Percentiles rank a stretch among this genome's conserved stretches.
phyloP scores from a whole-genome alignment of 2,113 vertebrate species.

The Mustelus asterias region DNA sequence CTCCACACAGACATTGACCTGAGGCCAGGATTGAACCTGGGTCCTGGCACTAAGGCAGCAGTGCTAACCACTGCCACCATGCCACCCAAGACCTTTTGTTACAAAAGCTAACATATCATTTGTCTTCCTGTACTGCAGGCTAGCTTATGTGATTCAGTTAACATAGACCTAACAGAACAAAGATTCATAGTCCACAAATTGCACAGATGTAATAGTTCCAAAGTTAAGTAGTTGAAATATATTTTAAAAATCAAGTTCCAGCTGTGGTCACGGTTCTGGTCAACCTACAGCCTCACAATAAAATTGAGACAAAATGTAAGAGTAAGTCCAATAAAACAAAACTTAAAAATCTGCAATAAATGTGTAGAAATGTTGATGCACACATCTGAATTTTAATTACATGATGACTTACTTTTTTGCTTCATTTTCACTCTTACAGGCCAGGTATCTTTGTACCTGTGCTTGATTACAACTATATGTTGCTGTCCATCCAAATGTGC shows the following conservation, averaged over 20 bases:
- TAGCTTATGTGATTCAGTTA: too few species aligned
- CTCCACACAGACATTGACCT: too few species aligned
- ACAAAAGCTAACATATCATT: too few species aligned
- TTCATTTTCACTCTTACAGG: constrained; percentile 31
- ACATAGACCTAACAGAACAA: too few species aligned
- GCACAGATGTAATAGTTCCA: too few species aligned
- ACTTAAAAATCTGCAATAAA: background rate
- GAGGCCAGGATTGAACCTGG: too few species aligned
- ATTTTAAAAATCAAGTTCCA: background rate
- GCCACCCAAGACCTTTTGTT: too few species aligned
- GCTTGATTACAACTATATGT: constrained; percentile 33
- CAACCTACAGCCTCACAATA: background rate
- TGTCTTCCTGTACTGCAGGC: too few species aligned
- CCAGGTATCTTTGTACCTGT: constrained; percentile 32
- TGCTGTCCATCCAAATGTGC: constrained; percentile 34
- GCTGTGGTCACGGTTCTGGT: background rate
- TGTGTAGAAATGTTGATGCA: background rate
- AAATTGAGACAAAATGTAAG: background rate
- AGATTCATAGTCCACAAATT: too few species aligned
- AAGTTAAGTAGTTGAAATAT: background rate
- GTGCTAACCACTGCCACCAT: too few species aligned
- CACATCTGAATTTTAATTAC: background rate
- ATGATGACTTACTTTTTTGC: constrained; percentile 20
- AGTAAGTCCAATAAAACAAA: background rate
- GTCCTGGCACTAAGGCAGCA: too few species aligned